Base-by-base conservation (phyloP, 2,888 invertebrate species). In the Melinaea marsaeus region DNA sequence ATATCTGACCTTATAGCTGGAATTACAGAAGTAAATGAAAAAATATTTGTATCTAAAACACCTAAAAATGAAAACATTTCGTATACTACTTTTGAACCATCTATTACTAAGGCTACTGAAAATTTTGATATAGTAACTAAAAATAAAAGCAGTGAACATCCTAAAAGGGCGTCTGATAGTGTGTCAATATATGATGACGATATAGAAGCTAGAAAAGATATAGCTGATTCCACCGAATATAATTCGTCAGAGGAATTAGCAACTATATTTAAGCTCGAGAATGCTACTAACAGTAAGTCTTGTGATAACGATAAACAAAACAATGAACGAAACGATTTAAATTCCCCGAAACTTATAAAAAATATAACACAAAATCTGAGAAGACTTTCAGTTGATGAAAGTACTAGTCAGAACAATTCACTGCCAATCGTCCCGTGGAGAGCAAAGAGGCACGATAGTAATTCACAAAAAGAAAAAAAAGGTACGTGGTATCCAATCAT, bases 191-290 rank as follows among this genome's bases (percentile, higher is more conserved):
- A 90, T 70, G 90, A 90, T 80, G 84, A 89, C 61, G 85, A 88
- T 71, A 78, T 86, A 76, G 85, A 86, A 75, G 69, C 80, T 67
- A 89, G 83, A 71, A 88, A 79, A 70, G 88, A 90, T 64, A 73
- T 79, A 59, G 79, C 81, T 63, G 90, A 91, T 77, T 79, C 90
- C 22, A 92, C 93, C 63, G 93, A 93, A 78, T 93, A 93, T 75
- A 93, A 93, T 79, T 93, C 93, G 11, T 92, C 93, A 58, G 93
- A 93, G 75, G 93, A 93, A 77, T 82, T 93, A 71, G 93, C 93
- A 35, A 93, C 92, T 73, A 93, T 93, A 74, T 93, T 93, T 77
- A 92, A 93, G 72, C 72, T 86, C 64, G 84, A 85, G 57, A 75
- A 72, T 63, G 80, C 74, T 69, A 70, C 72, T 22, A 84, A 79